Evolutionary conservation across 2,797 vertebrate genomes (phyloP).

Genomic region (Salarias fasciatus): DNA sequence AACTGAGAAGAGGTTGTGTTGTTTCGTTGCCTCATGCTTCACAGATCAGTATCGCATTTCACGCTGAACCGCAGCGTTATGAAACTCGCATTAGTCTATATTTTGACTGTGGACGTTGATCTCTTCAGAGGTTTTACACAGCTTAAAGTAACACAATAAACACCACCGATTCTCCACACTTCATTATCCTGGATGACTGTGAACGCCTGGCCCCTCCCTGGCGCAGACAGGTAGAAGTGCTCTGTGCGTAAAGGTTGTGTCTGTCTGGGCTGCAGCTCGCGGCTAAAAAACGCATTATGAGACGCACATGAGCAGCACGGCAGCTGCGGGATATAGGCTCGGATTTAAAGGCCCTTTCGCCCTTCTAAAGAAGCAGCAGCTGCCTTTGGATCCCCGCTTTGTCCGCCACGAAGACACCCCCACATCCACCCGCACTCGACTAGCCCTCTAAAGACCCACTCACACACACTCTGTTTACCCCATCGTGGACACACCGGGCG

Average conservation of each 20-base stretch:
- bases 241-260: slow-evolving; percentile 6
- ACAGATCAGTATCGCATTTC: neutral
- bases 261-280: slow-evolving; percentile 44
- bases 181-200: no score
- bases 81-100: neutral
- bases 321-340: slow-evolving; percentile 89
- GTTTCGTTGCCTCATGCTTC: neutral
- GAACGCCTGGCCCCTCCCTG: no score
- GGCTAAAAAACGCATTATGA: slow-evolving; percentile 58
- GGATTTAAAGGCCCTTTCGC: slow-evolving; percentile 89
- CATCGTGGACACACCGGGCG: slow-evolving; percentile 78
- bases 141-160: neutral
- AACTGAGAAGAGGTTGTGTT: slow-evolving; percentile 8
- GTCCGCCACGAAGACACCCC: slow-evolving; percentile 83
- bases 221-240: slow-evolving; percentile 34
- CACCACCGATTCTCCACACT: neutral
- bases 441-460: slow-evolving; percentile 79
- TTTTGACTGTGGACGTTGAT: neutral
- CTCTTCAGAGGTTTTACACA: neutral
- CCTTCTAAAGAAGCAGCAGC: slow-evolving; percentile 90
- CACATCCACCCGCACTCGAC: slow-evolving; percentile 81
- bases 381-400: slow-evolving; percentile 91
- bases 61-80: neutral
- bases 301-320: slow-evolving; percentile 69
- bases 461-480: slow-evolving; percentile 75